phyloP scores from a whole-genome alignment of 2,113 vertebrate species.

The Prinia subflava region DNA sequence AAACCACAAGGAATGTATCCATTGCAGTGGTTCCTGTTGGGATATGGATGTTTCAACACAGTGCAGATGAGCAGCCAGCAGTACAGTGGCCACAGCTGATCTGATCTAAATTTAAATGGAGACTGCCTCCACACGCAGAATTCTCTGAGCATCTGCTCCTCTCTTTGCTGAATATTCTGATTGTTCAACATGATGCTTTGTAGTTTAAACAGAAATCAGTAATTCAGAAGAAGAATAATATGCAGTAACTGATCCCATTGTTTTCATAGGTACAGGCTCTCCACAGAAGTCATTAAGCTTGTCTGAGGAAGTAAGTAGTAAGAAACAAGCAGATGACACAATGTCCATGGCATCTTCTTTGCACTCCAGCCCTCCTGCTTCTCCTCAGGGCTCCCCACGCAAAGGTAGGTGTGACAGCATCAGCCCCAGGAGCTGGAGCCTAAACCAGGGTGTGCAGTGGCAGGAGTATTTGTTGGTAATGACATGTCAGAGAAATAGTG shows the following conservation, averaged over 20 bases:
- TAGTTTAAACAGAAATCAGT: not conserved
- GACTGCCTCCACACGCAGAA: not conserved
- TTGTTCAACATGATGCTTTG: not conserved
- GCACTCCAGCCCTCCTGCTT: slow-evolving; percentile 89
- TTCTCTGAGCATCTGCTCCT: not conserved
- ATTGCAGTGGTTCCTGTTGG: not conserved
- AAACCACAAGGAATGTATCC: not conserved
- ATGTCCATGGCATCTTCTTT: slow-evolving; percentile 84
- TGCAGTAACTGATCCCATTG: not conserved
- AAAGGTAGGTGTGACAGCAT: slow-evolving; percentile 76
- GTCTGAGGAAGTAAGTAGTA: slow-evolving; percentile 80
- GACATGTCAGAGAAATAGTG: not conserved
- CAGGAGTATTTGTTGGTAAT: not conserved
- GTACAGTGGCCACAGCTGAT: not conserved
- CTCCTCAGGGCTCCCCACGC: slow-evolving; percentile 88
- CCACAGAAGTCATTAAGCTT: slow-evolving; percentile 83
- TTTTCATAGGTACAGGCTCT: slow-evolving; percentile 76
- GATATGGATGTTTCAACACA: not conserved
- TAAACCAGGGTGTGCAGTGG: not conserved
- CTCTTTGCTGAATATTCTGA: not conserved
- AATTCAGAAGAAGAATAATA: not conserved
- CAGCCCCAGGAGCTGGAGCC: not conserved
- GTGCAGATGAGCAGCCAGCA: not conserved
- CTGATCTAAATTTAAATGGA: not conserved
- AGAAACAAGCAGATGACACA: slow-evolving; percentile 83